Percentiles rank a stretch among this genome's conserved stretches.
Evolutionary conservation across 2,113 vertebrate genomes (phyloP).

Genomic region (Patagioenas fasciata): DNA sequence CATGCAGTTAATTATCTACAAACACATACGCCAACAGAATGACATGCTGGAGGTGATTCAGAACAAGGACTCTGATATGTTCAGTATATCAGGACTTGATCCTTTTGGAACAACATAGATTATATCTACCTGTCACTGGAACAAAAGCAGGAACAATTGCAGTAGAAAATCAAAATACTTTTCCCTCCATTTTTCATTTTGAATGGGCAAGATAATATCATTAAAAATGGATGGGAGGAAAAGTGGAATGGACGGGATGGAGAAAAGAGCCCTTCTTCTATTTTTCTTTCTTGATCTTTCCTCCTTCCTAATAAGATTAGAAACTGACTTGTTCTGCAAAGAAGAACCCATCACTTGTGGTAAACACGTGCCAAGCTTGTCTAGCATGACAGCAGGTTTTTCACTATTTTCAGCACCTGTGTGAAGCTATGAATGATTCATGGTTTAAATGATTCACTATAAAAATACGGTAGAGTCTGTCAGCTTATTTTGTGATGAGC

Average conservation of each 20-base stretch:
- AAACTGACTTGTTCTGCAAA: neutral
- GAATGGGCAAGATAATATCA: neutral
- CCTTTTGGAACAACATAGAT: neutral
- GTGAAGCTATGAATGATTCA: slow-evolving; percentile 56
- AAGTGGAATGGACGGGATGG: neutral
- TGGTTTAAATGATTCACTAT: slow-evolving; percentile 55
- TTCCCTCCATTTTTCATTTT: neutral
- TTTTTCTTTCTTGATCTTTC: no score
- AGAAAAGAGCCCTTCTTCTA: no score
- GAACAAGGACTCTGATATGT: neutral
- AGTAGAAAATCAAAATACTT: neutral
- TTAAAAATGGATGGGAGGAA: neutral
- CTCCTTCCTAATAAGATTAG: neutral
- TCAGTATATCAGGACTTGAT: neutral
- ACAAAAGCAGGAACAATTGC: neutral
- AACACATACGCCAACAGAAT: neutral
- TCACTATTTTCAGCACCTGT: slow-evolving; percentile 56
- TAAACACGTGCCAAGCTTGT: slow-evolving; percentile 18
- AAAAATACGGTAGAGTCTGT: slow-evolving; percentile 54
- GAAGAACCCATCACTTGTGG: neutral
- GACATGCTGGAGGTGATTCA: neutral
- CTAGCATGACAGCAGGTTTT: slow-evolving; percentile 25
- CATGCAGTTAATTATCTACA: slow-evolving; percentile 22
- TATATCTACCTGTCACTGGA: neutral
- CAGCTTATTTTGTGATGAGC: slow-evolving; percentile 48